Base-by-base conservation (phyloP, 1,140 invertebrate genomes). In the Megalonaias nervosa region DNA sequence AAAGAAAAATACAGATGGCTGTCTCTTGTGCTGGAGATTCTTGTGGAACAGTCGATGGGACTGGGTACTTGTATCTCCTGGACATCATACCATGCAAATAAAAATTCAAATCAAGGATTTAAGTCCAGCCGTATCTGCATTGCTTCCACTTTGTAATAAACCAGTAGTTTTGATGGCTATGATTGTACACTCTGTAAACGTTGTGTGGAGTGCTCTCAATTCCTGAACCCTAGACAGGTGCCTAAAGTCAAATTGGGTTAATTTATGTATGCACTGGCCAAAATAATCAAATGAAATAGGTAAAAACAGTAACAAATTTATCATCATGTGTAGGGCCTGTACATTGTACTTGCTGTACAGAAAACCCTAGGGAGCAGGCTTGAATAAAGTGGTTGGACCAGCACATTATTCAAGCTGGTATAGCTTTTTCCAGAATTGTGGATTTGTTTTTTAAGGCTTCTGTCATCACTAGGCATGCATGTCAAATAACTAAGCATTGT, bases 361-460 rank as follows among this genome's bases (percentile, higher is more conserved):
- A 73, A 66, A 17, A 12, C 55, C 56, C 26, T 82, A 5, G 84
- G 80, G 26, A 64, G 65, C 48, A 59, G 69, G 21, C 60, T 86
- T 21, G 66, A 86, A 48, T 78, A 65, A 17, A 81, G 71, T 81
- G 81, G 81, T 21, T 87, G 86, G 75, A 80, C 79, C 21, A 65
- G 67, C 59, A 21, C 70, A 14, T 57, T 5, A 5, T 31, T 31
- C 31, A 2, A 31, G 71, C 82, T 17, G 58, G 61, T 1, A 57
- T 79, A 64, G 77, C 70, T 17, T 79, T 79, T n/a, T 4, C 55
- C 58, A 75, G 79, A n/a, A 81, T 76, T 38, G 70, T 75, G 12
- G 79, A 79, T 19, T 85, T 83, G 6, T 85, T 77, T 21, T 71
- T 81, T 6, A 71, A 16, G 59, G 77, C 71, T 19, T 73, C 74